Evolutionary conservation across 2,797 vertebrate genomes (phyloP), one percentile per base, ranked within the genome.

Genomic region (Ficedula albicollis): DNA sequence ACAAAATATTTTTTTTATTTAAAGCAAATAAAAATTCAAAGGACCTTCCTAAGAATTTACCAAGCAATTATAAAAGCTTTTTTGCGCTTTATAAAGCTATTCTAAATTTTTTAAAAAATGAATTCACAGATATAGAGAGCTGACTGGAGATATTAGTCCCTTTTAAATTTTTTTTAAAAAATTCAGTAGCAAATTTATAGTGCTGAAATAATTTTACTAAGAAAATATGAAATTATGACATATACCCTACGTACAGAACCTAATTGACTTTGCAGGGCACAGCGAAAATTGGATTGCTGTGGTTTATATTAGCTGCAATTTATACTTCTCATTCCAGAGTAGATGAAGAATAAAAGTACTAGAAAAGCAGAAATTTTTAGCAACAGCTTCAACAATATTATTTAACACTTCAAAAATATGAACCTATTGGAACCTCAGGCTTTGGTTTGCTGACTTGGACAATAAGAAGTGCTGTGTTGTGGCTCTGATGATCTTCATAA

Each of bases 231-330:
- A 51, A 70, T 29, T 55, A 2, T 5, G 30, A 75, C 4, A 18
- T 15, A 30, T 17, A 34, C 2, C 5, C 4, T 44, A 55, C 0
- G 0, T 15, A n/a, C 6, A 76, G 23, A 60, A 60, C 15, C 5
- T 36, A 58, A 41, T 0, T 43, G 19, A 58, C 10, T 59, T 76
- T 77, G 4, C 19, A 55, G 32, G 30, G 44, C 10, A 16, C 12
- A 25, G 11, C n/a, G n/a, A 77, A 12, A 85, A 70, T 30, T 48
- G 30, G 56, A 85, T n/a, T 74, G 6, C 8, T 67, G 7, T 48
- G 16, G 3, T 72, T 93, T 56, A 26, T 38, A 46, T 22, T 46
- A 76, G 11, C 48, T 83, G 30, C 10, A 51, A 55, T 70, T 85
- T 59, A 34, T 27, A 26, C 39, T 88, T 74, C 46, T 54, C 62